Conservation (phyloP, 2,797 vertebrate species). For the Tokudaia muenninki region DNA sequence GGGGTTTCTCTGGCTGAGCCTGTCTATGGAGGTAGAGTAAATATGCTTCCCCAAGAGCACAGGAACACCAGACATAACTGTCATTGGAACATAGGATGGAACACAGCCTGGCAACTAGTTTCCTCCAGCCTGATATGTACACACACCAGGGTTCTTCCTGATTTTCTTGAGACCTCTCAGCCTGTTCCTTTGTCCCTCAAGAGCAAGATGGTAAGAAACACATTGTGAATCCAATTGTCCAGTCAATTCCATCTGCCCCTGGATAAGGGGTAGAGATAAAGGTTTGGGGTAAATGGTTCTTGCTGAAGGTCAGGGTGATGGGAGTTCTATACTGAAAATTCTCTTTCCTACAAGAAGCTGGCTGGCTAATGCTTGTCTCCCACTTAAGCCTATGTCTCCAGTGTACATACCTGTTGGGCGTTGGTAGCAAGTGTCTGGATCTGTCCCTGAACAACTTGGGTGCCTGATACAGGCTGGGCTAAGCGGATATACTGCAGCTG, state of each 20-base stretch:
- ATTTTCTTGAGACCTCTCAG: not conserved
- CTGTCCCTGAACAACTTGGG: constrained; percentile 99
- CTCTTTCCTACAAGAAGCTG: not conserved
- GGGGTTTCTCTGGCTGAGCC: not conserved
- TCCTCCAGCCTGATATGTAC: not conserved
- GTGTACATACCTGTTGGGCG: constrained; percentile 95
- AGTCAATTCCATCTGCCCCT: not conserved
- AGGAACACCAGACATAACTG: not conserved
- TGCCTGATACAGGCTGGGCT: constrained; percentile 97
- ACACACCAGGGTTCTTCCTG: not conserved
- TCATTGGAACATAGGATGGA: not conserved
- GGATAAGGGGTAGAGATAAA: not conserved
- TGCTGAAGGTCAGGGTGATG: not conserved
- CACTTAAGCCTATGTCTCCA: not conserved
- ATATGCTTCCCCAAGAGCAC: not conserved
- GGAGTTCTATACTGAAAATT: not conserved
- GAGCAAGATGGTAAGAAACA: constrained; percentile 9
- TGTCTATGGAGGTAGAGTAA: not conserved
- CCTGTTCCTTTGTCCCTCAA: not conserved
- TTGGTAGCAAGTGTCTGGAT: constrained; percentile 97
- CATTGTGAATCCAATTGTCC: not conserved
- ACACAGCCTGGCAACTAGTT: not conserved
- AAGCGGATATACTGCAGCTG: constrained; percentile 99
- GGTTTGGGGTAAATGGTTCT: not conserved
- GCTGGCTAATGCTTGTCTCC: not conserved